Conservation (phyloP, 2,888 invertebrate species). For the Drosophila flavopinicola region DNA sequence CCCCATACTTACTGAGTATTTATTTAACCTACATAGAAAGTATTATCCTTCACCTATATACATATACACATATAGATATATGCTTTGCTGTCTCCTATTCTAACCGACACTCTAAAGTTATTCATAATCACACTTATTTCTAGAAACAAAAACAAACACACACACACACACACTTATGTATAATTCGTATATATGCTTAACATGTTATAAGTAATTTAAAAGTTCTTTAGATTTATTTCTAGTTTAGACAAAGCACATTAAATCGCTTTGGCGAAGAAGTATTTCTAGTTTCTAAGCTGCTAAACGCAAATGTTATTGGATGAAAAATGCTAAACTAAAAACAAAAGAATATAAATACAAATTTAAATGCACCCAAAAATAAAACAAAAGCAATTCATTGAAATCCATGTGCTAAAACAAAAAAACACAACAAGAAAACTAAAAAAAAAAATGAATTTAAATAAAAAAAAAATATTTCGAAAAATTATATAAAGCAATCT, state of each 20-base stretch:
- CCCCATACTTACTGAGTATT: conserved; percentile 2
- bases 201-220: conserved; percentile 72
- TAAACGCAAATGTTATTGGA: conserved; percentile 53
- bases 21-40: conserved; percentile 32
- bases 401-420: conserved; percentile 77
- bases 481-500: conserved; percentile 29
- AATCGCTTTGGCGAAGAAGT: conserved; percentile 63
- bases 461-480: conserved; percentile 53
- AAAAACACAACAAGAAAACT: conserved; percentile 14
- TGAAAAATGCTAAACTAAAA: conserved; percentile 31
- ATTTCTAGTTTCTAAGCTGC: conserved; percentile 71
- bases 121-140: conserved; percentile 3
- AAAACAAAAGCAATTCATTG: conserved; percentile 49
- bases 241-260: conserved; percentile 48
- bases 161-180: conserved; percentile 19
- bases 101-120: conserved; percentile 13
- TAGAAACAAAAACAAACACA: background rate
- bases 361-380: conserved; percentile 49
- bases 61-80: too few species aligned
- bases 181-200: conserved; percentile 44
- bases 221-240: conserved; percentile 66
- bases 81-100: conserved; percentile 28
- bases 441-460: conserved; percentile 23
- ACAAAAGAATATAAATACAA: conserved; percentile 18
- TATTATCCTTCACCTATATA: conserved; percentile 23